These are phyloP conservation scores for Lasioglossum albipes DNA, from an alignment of 1,140 invertebrate species.

Conservation along the genomic window DNA sequence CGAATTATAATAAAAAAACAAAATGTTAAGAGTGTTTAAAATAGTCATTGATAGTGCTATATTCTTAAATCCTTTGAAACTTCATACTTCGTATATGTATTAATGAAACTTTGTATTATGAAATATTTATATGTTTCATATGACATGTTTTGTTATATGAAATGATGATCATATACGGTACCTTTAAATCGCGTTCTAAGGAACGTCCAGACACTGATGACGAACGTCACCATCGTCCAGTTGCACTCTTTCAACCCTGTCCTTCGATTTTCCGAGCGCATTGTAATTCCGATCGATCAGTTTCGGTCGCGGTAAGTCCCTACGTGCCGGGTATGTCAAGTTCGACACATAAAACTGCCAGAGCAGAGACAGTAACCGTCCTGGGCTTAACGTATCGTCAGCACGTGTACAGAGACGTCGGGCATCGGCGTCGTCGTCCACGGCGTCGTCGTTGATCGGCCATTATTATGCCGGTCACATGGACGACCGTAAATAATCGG, in stretches of 20 bases:
- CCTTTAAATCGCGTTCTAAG: no score
- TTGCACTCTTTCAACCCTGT: slow-evolving; percentile 57
- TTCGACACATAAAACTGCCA: slow-evolving; percentile 79
- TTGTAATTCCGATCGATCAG: slow-evolving; percentile 79
- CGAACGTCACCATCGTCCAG: slow-evolving; percentile 64
- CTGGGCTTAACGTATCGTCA: slow-evolving; percentile 76
- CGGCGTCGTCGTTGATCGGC: slow-evolving; percentile 14
- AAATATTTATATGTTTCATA: no score
- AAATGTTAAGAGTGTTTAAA: no score
- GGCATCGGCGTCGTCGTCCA: slow-evolving; percentile 44
- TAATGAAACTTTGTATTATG: no score
- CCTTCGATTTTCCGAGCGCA: slow-evolving; percentile 69
- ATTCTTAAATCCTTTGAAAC: no score
- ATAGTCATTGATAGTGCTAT: no score
- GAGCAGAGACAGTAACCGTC: slow-evolving; percentile 72
- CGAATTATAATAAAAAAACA: no score
- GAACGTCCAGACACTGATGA: neutral
- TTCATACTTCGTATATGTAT: no score
- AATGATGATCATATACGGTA: no score
- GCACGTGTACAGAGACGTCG: slow-evolving; percentile 73
- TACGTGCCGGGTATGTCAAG: slow-evolving; percentile 79
- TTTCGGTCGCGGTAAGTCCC: slow-evolving; percentile 78
- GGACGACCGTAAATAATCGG: slow-evolving; percentile 64
- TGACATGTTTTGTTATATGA: no score
- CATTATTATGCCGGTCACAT: slow-evolving; percentile 57